A percentile compares a stretch with the other conserved stretches of the same genome.
phyloP scores from a whole-genome alignment of 2,888 invertebrate species.

The Cactoblastis cactorum region DNA sequence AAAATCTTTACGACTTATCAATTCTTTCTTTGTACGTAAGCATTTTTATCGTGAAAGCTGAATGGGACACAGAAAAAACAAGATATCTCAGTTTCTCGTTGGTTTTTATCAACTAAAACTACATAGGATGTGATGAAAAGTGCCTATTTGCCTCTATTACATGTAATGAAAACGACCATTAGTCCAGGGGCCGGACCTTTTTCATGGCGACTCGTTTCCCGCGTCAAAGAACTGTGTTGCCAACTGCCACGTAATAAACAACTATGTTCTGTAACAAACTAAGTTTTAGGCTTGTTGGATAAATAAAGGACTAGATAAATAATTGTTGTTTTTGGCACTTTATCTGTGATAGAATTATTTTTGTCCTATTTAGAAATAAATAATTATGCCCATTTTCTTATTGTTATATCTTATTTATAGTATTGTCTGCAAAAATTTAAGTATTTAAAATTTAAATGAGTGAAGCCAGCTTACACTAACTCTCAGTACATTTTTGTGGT shows the following conservation, averaged over 20 bases:
- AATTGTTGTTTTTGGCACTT: too few species aligned
- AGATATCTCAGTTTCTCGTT: slow-evolving; percentile 6
- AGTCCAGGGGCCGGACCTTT: slow-evolving; percentile 27
- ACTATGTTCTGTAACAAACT: slow-evolving; percentile 21
- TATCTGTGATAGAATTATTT: too few species aligned
- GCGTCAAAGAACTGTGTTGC: slow-evolving; percentile 18
- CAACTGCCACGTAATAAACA: slow-evolving; percentile 29
- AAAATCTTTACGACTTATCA: too few species aligned
- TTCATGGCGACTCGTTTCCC: slow-evolving; percentile 31
- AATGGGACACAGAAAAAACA: background rate
- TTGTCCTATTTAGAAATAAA: too few species aligned
- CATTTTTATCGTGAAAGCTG: too few species aligned
- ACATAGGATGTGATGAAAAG: slow-evolving; percentile 22
- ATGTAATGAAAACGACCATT: slow-evolving; percentile 32
- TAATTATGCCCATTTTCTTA: too few species aligned
- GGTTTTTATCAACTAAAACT: slow-evolving; percentile 8
- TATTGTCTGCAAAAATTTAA: too few species aligned
- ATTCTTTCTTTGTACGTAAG: too few species aligned
- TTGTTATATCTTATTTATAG: too few species aligned
- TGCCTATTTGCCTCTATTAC: slow-evolving; percentile 30
- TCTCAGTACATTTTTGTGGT: too few species aligned
- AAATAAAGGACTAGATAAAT: background rate
- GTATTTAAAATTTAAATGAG: too few species aligned
- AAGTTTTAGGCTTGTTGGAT: background rate
- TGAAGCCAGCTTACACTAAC: too few species aligned